Evolutionary conservation across 2,888 invertebrate genomes (phyloP).

Genomic region (Synergus laeviventris): DNA sequence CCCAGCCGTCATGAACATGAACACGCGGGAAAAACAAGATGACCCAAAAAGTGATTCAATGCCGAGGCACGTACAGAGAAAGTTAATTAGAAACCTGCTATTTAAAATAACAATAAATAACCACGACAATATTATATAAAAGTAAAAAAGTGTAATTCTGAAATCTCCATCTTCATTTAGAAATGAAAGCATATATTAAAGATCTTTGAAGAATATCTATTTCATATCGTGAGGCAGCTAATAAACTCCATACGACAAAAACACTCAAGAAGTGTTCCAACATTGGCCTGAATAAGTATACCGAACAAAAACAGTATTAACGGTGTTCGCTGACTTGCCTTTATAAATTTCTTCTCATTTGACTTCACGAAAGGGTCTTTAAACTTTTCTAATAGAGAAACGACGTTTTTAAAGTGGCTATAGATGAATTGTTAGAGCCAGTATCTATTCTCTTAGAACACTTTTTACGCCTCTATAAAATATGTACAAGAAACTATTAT

Average conservation of each 20-base stretch:
- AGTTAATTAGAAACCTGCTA: too few species aligned
- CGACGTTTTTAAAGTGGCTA: background rate
- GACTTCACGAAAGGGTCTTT: background rate
- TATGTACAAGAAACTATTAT: background rate
- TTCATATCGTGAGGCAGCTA: background rate
- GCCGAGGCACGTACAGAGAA: too few species aligned
- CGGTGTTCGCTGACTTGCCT: background rate
- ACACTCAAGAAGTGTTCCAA: background rate
- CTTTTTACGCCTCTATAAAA: background rate
- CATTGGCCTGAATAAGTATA: background rate
- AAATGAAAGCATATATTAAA: too few species aligned
- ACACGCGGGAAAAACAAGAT: too few species aligned
- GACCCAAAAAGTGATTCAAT: too few species aligned
- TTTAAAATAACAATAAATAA: too few species aligned
- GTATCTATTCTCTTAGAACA: background rate
- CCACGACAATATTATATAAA: too few species aligned
- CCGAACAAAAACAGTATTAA: background rate
- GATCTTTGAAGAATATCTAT: too few species aligned
- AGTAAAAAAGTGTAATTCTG: too few species aligned
- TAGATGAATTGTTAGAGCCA: background rate
- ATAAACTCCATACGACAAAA: background rate
- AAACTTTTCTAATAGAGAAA: background rate
- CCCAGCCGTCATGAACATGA: too few species aligned
- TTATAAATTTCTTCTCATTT: background rate
- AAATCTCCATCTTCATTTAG: too few species aligned